phyloP scores from a whole-genome alignment of 2,888 invertebrate genomes.

The Chamaedrilus cognettii region DNA sequence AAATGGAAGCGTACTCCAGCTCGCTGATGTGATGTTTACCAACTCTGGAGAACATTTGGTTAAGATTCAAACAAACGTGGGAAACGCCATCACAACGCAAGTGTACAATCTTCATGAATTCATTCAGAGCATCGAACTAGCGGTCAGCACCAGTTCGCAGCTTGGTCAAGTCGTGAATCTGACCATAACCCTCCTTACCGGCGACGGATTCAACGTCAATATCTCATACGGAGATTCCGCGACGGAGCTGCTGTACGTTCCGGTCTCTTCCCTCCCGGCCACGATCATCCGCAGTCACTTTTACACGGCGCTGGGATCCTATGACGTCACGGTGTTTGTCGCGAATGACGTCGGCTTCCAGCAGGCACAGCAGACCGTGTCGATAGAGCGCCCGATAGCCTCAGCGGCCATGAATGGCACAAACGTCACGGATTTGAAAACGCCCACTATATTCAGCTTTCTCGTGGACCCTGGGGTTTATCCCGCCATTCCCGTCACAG shows the following conservation, averaged over 20 bases:
- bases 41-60: constrained; percentile 21
- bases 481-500: constrained; percentile 38
- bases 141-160: constrained; percentile 1
- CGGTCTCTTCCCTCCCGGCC: constrained; percentile 13
- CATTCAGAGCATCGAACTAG: constrained; percentile 1
- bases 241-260: constrained; percentile 40
- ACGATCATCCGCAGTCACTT: constrained; percentile 22
- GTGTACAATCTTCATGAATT: constrained; percentile 15
- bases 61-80: constrained; percentile 8
- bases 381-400: constrained; percentile 51
- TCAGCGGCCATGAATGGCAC: constrained; percentile 33
- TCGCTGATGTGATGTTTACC: background rate
- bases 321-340: constrained; percentile 40
- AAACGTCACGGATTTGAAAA: constrained; percentile 43
- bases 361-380: constrained; percentile 39
- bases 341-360: constrained; percentile 47
- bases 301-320: constrained; percentile 46
- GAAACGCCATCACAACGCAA: background rate
- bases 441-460: constrained; percentile 42
- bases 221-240: constrained; percentile 46
- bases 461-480: constrained; percentile 42
- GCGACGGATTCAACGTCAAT: constrained; percentile 44
- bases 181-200: constrained; percentile 19
- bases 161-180: constrained; percentile 10
- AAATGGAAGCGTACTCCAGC: background rate